Base-by-base conservation (phyloP, 2,888 invertebrate genomes). In the Cistogaster globosa region DNA sequence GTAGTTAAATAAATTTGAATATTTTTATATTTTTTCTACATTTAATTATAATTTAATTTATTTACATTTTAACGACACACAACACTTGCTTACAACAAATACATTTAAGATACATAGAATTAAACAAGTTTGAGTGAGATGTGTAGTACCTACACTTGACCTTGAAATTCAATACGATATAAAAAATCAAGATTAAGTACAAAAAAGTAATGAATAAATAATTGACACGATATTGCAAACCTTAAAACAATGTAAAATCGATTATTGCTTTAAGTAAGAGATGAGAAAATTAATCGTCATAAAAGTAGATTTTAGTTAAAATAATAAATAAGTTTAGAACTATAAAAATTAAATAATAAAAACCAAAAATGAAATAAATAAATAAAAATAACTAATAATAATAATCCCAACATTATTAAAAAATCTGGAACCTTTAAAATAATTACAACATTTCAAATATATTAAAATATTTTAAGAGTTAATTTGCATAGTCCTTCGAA, bases 141-240 rank as follows among this genome's bases (percentile, higher is more conserved):
- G 16, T 62, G 38, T 42, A 77, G 69, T 67, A 77, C 60, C 72
- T 81, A 77, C 68, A 84, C 84, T 84, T 84, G 81, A 84, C 84
- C 84, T 81, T 84, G 84, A 81, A 84, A 84, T 69, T 68, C 22
- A 76, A 82, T 67, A 67, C 51, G 48, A 51, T n/a, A 38, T 36
- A 48, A 74, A 53, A 57, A 67, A 60, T 45, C 51, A 42, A 42
- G 2, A 22, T 36, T 60, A 51, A 26, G 26, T 45, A 20, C 11
- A 20, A n/a, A 26, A 26, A 26, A 53, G 38, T 36, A 75, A 69
- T 69, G 71, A 62, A 57, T 69, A 67, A 78, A 69, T 83, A 74
- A 78, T 74, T 68, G 68, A 38, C 72, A 68, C 68, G 83, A 72
- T 83, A 72, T 60, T 45, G 36, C 32, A 53, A 65, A 38, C 51